Evolutionary conservation across 2,888 invertebrate species (phyloP).

Genomic region (Eumerus sabulonum): DNA sequence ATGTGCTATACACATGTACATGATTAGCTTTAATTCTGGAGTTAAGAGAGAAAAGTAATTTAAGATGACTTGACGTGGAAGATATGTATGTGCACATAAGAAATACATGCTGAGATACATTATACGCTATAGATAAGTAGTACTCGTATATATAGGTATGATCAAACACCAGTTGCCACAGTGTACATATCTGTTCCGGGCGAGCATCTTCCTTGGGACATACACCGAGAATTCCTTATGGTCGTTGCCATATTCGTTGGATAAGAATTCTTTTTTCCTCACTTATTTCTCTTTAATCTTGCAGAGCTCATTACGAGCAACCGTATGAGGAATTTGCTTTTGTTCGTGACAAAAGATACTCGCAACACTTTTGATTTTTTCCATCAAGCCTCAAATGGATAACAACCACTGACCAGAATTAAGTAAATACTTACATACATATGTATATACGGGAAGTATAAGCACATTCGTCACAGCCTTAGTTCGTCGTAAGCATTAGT

Average conservation of each 20-base stretch:
- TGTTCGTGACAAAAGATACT: conserved; percentile 26
- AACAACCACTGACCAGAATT: conserved; percentile 10
- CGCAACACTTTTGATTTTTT: conserved; percentile 64
- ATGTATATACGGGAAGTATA: conserved; percentile 21
- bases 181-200: no score
- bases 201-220: conserved; percentile 7
- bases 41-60: no score
- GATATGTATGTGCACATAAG: no score
- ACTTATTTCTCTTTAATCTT: conserved; percentile 54
- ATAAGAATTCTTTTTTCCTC: conserved; percentile 33
- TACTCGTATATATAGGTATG: no score
- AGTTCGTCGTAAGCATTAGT: no score
- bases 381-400: conserved; percentile 38
- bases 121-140: no score
- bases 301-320: conserved; percentile 58
- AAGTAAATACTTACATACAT: no score
- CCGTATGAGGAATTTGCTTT: conserved; percentile 50
- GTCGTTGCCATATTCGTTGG: conserved; percentile 56
- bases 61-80: no score
- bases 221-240: conserved; percentile 63
- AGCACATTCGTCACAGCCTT: conserved; percentile 55
- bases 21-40: no score
- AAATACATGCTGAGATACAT: no score
- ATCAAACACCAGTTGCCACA: no score
- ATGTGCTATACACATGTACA: no score